Evolutionary conservation across 2,113 vertebrate genomes (phyloP).

Genomic region (Centropristis striata): DNA sequence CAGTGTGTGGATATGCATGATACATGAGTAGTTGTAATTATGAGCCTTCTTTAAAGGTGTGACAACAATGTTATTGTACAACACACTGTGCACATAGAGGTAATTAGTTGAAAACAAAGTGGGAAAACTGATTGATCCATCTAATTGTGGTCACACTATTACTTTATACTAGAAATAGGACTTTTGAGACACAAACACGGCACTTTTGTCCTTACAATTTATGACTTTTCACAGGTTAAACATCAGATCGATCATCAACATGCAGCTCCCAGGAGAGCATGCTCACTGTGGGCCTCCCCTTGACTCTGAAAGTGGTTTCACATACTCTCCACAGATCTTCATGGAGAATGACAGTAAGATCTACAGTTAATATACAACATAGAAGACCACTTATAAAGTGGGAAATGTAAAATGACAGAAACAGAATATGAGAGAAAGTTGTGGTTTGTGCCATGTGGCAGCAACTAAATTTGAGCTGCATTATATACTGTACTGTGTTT

Average conservation of each 20-base stretch:
- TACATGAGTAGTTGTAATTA: neutral
- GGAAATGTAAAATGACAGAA: neutral
- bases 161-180: neutral
- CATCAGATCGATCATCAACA: slow-evolving; percentile 87
- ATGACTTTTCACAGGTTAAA: slow-evolving; percentile 77
- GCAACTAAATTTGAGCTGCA: neutral
- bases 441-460: neutral
- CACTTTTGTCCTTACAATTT: neutral
- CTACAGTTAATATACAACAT: neutral
- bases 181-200: neutral
- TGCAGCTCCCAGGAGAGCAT: slow-evolving; percentile 88
- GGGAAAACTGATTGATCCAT: neutral
- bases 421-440: neutral
- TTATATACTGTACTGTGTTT: neutral
- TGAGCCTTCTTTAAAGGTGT: neutral
- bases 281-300: slow-evolving; percentile 86
- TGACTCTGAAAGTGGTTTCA: slow-evolving; percentile 85
- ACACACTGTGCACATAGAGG: neutral
- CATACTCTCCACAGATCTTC: slow-evolving; percentile 87
- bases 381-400: neutral
- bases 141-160: neutral
- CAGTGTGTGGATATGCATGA: neutral
- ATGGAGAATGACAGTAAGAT: slow-evolving; percentile 88
- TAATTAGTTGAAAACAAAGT: neutral
- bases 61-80: neutral